These are phyloP conservation scores for Acanthiza pusilla DNA, from an alignment of 2,797 vertebrate species.

Conservation along the genomic window DNA sequence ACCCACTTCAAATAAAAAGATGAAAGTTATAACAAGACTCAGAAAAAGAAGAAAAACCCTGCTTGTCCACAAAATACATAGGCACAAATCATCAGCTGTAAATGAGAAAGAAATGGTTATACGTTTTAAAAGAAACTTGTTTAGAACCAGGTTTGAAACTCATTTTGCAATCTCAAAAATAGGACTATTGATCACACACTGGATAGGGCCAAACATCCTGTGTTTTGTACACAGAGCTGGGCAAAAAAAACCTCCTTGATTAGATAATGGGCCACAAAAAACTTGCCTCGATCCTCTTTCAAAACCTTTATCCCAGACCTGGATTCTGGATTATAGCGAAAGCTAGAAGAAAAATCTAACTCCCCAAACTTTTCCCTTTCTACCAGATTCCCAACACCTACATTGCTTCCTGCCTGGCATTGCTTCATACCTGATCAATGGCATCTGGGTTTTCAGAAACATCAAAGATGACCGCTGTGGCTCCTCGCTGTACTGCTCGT, in stretches of 20 bases:
- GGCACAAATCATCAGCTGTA: neutral
- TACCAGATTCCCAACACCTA: neutral
- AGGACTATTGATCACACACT: neutral
- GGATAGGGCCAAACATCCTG: neutral
- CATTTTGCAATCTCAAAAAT: neutral
- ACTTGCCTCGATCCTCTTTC: neutral
- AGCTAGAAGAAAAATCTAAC: neutral
- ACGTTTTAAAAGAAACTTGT: neutral
- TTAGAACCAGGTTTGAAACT: neutral
- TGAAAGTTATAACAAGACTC: neutral
- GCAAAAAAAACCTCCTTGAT: neutral
- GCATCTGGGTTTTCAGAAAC: conserved; percentile 98
- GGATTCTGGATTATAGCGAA: neutral
- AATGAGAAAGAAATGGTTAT: neutral
- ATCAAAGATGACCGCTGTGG: conserved; percentile 98
- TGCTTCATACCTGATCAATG: conserved; percentile 87
- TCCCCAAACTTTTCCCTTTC: neutral
- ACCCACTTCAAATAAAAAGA: neutral
- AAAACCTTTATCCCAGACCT: neutral
- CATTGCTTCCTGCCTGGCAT: neutral
- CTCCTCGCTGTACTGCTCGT: conserved; percentile 94
- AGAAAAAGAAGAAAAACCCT: neutral
- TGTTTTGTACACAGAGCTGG: neutral
- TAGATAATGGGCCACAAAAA: neutral
- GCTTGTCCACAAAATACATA: neutral